A percentile compares a stretch with the other conserved stretches of the same genome.
Evolutionary conservation across 2,113 vertebrate species (phyloP).

Genomic region (Barbus barbus): DNA sequence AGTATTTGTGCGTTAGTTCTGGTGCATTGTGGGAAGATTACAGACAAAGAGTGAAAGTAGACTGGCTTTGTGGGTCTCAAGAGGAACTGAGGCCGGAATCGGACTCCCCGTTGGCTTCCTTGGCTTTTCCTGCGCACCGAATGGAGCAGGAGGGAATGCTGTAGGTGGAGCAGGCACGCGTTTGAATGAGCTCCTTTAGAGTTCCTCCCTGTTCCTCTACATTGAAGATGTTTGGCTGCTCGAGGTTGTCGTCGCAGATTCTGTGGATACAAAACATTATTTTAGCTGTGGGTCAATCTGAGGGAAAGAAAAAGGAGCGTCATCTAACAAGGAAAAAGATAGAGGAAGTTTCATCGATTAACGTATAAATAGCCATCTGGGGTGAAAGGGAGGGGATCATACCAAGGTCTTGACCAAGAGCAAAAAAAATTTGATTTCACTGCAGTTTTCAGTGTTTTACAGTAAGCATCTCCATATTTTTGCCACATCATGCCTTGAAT

Average conservation of each 20-base stretch:
- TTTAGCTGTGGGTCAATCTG: too few species aligned
- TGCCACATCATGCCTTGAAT: neutral
- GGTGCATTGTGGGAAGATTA: constrained; percentile 19
- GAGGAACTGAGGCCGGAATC: constrained; percentile 75
- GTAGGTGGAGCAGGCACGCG: constrained; percentile 80
- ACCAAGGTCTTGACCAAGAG: neutral
- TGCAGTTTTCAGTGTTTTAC: neutral
- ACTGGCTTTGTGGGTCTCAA: constrained; percentile 42
- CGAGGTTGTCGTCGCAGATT: constrained; percentile 88
- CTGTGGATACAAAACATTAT: constrained; percentile 64
- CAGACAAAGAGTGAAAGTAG: neutral
- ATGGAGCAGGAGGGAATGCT: constrained; percentile 73
- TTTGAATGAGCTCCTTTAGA: constrained; percentile 87
- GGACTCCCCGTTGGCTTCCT: constrained; percentile 58
- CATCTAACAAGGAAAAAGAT: neutral
- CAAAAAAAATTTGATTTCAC: neutral
- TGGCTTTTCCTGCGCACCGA: constrained; percentile 54
- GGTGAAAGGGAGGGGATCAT: neutral
- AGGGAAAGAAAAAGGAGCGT: too few species aligned
- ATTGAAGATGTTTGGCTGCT: constrained; percentile 91
- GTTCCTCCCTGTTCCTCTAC: constrained; percentile 82
- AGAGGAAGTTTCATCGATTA: neutral
- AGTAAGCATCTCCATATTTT: neutral
- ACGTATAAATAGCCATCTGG: neutral
- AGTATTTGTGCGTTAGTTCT: neutral